phyloP scores from a whole-genome alignment of 2,113 vertebrate species.

The Trachemys scripta region DNA sequence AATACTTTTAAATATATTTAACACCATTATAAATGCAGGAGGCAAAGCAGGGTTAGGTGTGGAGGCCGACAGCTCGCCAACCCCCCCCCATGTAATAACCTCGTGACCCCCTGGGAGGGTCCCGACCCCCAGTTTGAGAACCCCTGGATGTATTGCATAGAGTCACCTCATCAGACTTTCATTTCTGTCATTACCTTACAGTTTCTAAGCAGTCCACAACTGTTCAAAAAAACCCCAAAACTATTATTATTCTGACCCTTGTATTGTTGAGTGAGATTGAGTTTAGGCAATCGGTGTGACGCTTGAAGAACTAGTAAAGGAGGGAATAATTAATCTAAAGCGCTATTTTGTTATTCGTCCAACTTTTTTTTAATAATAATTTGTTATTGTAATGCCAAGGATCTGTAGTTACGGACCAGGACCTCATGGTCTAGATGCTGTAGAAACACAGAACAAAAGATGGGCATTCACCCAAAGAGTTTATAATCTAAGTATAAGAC shows the following conservation, averaged over 20 bases:
- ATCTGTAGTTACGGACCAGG: not conserved
- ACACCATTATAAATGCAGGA: too few species aligned
- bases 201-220: not conserved
- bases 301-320: not conserved
- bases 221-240: not conserved
- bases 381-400: not conserved
- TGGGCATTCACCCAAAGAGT: not conserved
- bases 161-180: not conserved
- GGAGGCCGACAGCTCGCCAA: too few species aligned
- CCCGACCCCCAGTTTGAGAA: too few species aligned
- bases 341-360: not conserved
- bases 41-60: too few species aligned
- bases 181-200: not conserved
- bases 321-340: slow-evolving; percentile 15
- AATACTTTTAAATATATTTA: too few species aligned
- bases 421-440: not conserved
- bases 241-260: not conserved
- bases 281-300: not conserved
- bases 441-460: not conserved
- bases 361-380: not conserved
- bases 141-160: too few species aligned
- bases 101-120: too few species aligned
- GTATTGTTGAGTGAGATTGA: not conserved
- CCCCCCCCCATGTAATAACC: too few species aligned
- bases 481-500: not conserved